These are phyloP conservation scores for Listronotus bonariensis DNA, from an alignment of 1,140 invertebrate species.

Conservation along the genomic window DNA sequence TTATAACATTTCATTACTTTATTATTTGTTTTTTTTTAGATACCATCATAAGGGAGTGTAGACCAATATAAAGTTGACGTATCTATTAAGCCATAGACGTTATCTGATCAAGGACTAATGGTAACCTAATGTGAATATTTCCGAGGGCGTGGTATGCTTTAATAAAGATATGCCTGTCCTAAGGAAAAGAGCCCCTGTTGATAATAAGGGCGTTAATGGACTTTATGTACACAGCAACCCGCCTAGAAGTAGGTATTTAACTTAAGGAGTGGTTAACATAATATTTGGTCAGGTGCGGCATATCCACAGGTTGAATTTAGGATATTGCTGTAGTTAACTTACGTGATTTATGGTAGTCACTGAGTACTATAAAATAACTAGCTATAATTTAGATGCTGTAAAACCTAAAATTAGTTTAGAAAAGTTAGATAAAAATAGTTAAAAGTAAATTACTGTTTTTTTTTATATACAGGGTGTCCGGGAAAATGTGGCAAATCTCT, in stretches of 20 bases:
- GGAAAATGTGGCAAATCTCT: too few relatives aligned
- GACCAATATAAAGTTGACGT: too few relatives aligned
- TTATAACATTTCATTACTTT: too few relatives aligned
- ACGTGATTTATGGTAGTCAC: too few relatives aligned
- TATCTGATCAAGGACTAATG: not conserved
- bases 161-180: constrained; percentile 28
- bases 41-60: too few relatives aligned
- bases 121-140: not conserved
- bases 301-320: not conserved
- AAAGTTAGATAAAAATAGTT: too few relatives aligned
- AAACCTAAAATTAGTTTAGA: too few relatives aligned
- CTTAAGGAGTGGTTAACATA: constrained; percentile 18
- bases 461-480: too few relatives aligned
- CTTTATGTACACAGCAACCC: constrained; percentile 63
- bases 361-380: too few relatives aligned
- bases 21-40: too few relatives aligned
- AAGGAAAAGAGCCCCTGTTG: constrained; percentile 29
- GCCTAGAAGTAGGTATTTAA: constrained; percentile 57
- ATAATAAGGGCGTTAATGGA: constrained; percentile 54
- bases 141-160: not conserved
- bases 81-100: not conserved
- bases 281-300: constrained; percentile 3
- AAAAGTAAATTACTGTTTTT: too few relatives aligned
- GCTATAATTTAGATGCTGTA: not conserved
- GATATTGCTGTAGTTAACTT: too few relatives aligned